Conservation (phyloP, 2,113 vertebrate genomes). For the Galbula dea region DNA sequence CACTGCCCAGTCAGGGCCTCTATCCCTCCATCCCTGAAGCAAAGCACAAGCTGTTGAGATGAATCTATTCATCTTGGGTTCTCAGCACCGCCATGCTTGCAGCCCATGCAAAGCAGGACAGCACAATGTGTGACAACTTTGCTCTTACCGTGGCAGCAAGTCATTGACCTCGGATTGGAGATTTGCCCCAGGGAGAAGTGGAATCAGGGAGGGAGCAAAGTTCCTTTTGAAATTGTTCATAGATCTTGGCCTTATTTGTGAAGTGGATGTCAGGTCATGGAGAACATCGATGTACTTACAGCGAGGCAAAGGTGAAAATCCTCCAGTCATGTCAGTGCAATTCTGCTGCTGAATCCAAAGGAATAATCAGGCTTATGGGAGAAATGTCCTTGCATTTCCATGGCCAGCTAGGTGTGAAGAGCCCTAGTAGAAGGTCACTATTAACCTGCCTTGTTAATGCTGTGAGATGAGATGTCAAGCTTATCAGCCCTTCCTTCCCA, state of each 20-base stretch:
- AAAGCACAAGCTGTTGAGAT: not conserved
- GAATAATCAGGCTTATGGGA: not conserved
- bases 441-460: slow-evolving; percentile 29
- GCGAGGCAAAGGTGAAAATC: not conserved
- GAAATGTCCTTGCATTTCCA: not conserved
- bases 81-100: not conserved
- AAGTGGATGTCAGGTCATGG: not conserved
- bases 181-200: not conserved
- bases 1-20: not conserved
- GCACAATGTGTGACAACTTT: not conserved
- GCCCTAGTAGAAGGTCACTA: not conserved
- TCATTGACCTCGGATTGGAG: not conserved
- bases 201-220: not conserved
- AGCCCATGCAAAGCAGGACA: not conserved
- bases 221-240: not conserved
- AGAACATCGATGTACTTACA: not conserved
- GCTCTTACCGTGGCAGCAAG: not conserved
- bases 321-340: not conserved
- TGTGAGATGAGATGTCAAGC: not conserved
- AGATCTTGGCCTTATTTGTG: not conserved
- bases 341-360: not conserved
- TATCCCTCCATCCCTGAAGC: not conserved
- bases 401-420: not conserved
- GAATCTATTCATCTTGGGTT: not conserved
- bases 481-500: not conserved